Evolutionary conservation across 2,888 invertebrate species (phyloP).

Genomic region (Venustoraphidia nigricollis): DNA sequence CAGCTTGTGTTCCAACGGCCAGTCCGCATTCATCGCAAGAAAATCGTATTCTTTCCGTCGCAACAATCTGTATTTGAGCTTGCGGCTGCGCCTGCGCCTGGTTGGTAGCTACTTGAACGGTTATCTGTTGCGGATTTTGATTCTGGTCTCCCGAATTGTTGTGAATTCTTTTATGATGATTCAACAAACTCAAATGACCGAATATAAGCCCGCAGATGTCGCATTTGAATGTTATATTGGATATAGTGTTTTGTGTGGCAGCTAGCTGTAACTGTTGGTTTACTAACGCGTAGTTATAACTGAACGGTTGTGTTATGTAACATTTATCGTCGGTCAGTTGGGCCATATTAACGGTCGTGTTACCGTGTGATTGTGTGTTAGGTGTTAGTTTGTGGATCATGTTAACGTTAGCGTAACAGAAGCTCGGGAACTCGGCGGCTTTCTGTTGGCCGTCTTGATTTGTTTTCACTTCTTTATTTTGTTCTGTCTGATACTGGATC

Average conservation of each 20-base stretch:
- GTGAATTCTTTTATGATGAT: constrained; percentile 74
- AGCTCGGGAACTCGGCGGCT: constrained; percentile 45
- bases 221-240: constrained; percentile 76
- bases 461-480: constrained; percentile 17
- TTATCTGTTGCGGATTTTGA: constrained; percentile 20
- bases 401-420: constrained; percentile 52
- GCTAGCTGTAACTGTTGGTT: constrained; percentile 70
- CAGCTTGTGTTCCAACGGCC: constrained; percentile 25
- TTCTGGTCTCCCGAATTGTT: constrained; percentile 37
- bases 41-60: constrained; percentile 31
- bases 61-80: constrained; percentile 42
- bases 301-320: constrained; percentile 59
- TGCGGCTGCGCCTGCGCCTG: constrained; percentile 22
- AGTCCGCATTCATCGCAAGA: constrained; percentile 29
- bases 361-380: constrained; percentile 20
- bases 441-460: constrained; percentile 17
- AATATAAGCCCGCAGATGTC: constrained; percentile 79
- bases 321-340: constrained; percentile 55
- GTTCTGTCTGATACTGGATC: constrained; percentile 25
- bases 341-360: constrained; percentile 44
- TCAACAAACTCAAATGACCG: constrained; percentile 64
- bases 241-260: constrained; percentile 48
- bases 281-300: constrained; percentile 64
- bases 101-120: constrained; percentile 19
- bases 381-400: constrained; percentile 48